Base-by-base conservation (phyloP, 2,888 invertebrate species). In the Litoditis marina region DNA sequence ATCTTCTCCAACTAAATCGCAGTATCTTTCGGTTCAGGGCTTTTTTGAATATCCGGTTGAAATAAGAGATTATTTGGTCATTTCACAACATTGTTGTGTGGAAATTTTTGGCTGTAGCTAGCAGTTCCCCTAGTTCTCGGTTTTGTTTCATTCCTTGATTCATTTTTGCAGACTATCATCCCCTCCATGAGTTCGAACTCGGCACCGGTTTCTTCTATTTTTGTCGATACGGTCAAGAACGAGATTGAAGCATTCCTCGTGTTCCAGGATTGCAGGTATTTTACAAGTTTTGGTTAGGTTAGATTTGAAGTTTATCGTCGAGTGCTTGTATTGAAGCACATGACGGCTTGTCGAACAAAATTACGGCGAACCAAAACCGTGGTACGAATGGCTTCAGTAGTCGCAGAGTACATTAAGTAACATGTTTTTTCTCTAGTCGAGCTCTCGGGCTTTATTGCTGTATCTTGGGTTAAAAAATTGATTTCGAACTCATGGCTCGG, bases 331-430 rank as follows among this genome's bases (percentile, higher is more conserved):
- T n/a, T n/a, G n/a, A n/a, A n/a, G n/a, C n/a, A n/a, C n/a, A n/a
- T n/a, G n/a, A n/a, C n/a, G n/a, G n/a, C n/a, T n/a, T n/a, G n/a
- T n/a, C n/a, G n/a, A n/a, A n/a, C n/a, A n/a, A n/a, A n/a, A n/a
- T n/a, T n/a, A n/a, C n/a, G n/a, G n/a, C n/a, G n/a, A n/a, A n/a
- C n/a, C n/a, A n/a, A n/a, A n/a, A n/a, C n/a, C n/a, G n/a, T n/a
- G n/a, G n/a, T n/a, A n/a, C n/a, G n/a, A n/a, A n/a, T n/a, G n/a
- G n/a, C n/a, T n/a, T n/a, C n/a, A n/a, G n/a, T n/a, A n/a, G n/a
- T 74, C 63, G 42, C 71, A 30, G 70, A 69, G n/a, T 60, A 69
- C n/a, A 63, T n/a, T n/a, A n/a, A n/a, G n/a, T n/a, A n/a, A n/a
- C n/a, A n/a, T n/a, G n/a, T n/a, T n/a, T n/a, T n/a, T n/a, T n/a